These are phyloP conservation scores for Echinometra lucunter DNA, from an alignment of 53 echinoderm and acorn worm genomes.

Conservation along the genomic window DNA sequence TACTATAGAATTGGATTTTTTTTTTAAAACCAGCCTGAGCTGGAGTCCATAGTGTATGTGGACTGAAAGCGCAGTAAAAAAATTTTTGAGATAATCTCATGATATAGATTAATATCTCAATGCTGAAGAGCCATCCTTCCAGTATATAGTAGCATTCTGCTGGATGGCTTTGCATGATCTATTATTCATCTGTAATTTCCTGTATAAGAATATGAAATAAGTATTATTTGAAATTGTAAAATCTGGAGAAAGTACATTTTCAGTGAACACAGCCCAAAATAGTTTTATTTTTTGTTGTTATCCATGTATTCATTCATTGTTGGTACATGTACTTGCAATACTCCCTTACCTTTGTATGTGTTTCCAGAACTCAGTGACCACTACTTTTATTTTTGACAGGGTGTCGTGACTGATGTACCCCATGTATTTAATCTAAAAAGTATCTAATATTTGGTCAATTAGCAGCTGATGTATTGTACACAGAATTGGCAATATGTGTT, in stretches of 20 bases:
- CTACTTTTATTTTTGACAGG: conserved; percentile 13
- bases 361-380: conserved; percentile 12
- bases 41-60: neutral
- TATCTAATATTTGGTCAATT: conserved; percentile 17
- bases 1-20: neutral
- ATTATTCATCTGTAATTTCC: neutral
- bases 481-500: neutral
- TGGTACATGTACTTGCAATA: conserved; percentile 51
- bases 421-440: conserved; percentile 38
- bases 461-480: conserved; percentile 51
- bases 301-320: conserved; percentile 56
- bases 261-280: neutral
- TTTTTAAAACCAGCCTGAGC: neutral
- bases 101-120: neutral
- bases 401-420: conserved; percentile 1
- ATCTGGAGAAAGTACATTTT: neutral
- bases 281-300: neutral
- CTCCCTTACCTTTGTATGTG: conserved; percentile 36
- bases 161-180: neutral
- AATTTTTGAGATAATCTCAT: too few relatives aligned
- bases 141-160: neutral
- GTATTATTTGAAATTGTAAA: neutral
- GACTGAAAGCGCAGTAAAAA: neutral
- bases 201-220: neutral
- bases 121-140: neutral